A percentile compares a stretch with the other conserved stretches of the same genome.
Conservation (phyloP, 2,797 vertebrate genomes). For the Potorous gilbertii region DNA sequence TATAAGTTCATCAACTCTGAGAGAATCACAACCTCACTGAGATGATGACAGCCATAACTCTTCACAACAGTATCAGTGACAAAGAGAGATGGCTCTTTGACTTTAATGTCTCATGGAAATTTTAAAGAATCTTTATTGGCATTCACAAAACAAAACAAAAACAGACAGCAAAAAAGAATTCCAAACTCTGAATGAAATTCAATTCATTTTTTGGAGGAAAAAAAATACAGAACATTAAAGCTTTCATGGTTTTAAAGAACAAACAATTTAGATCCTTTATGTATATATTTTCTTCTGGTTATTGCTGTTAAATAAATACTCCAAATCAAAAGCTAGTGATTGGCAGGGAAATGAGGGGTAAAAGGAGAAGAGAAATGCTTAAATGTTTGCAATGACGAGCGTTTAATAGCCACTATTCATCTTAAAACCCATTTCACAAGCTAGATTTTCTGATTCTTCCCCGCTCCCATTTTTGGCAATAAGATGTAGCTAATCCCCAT, state of each 20-base stretch:
- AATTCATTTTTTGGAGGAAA: neutral
- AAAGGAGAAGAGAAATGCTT: constrained; percentile 46
- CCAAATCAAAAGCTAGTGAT: constrained; percentile 37
- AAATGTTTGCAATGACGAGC: constrained; percentile 17
- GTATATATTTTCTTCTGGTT: constrained; percentile 27
- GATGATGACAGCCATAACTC: constrained; percentile 8
- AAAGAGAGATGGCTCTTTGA: constrained; percentile 16
- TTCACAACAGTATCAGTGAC: constrained; percentile 56
- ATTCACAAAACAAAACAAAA: constrained; percentile 14
- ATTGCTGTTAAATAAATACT: constrained; percentile 47
- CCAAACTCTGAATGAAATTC: neutral
- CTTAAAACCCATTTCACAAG: constrained; percentile 32
- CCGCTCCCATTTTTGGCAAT: neutral
- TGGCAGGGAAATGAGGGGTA: neutral
- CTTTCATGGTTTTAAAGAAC: constrained; percentile 47
- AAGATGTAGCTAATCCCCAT: neutral
- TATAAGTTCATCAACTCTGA: neutral
- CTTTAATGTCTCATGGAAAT: constrained; percentile 56
- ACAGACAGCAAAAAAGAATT: neutral
- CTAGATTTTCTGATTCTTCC: neutral
- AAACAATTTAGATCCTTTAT: constrained; percentile 43
- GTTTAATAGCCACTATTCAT: constrained; percentile 55
- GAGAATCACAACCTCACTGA: neutral
- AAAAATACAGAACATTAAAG: constrained; percentile 48
- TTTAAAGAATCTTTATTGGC: constrained; percentile 59